Evolutionary conservation across 2,888 invertebrate species (phyloP).

Genomic region (Patella ulyssiponensis): DNA sequence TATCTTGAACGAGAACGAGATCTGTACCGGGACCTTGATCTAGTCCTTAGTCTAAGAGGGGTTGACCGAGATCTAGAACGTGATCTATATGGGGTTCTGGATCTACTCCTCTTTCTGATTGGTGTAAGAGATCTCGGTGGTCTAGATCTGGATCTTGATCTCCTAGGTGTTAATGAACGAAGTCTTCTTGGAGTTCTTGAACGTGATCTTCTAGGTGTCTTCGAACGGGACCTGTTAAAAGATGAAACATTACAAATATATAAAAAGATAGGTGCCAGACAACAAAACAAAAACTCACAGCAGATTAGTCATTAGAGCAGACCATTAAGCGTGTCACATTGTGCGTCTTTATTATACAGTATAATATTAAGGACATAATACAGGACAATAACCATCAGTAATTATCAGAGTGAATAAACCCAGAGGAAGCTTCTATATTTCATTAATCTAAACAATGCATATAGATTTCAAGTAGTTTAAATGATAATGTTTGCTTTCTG

Average conservation of each 20-base stretch:
- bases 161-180: conserved; percentile 26
- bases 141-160: conserved; percentile 21
- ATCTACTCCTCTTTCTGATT: conserved; percentile 26
- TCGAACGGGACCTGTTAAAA: conserved; percentile 32
- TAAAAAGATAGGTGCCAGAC: not conserved
- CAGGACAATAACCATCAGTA: too few species aligned
- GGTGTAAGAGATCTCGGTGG: conserved; percentile 26
- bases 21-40: conserved; percentile 37
- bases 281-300: not conserved
- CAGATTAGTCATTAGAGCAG: too few species aligned
- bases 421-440: too few species aligned
- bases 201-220: conserved; percentile 39
- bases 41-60: conserved; percentile 37
- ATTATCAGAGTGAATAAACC: too few species aligned
- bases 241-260: conserved; percentile 18
- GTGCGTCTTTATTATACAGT: too few species aligned
- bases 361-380: too few species aligned
- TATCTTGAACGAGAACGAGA: conserved; percentile 42
- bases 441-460: too few species aligned
- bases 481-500: too few species aligned
- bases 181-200: conserved; percentile 41
- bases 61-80: conserved; percentile 38
- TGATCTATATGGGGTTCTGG: conserved; percentile 24
- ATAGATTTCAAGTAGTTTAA: too few species aligned
- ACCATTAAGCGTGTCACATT: too few species aligned